Conservation (phyloP, 2,113 vertebrate species). For the Psittacula cyanocephala region DNA sequence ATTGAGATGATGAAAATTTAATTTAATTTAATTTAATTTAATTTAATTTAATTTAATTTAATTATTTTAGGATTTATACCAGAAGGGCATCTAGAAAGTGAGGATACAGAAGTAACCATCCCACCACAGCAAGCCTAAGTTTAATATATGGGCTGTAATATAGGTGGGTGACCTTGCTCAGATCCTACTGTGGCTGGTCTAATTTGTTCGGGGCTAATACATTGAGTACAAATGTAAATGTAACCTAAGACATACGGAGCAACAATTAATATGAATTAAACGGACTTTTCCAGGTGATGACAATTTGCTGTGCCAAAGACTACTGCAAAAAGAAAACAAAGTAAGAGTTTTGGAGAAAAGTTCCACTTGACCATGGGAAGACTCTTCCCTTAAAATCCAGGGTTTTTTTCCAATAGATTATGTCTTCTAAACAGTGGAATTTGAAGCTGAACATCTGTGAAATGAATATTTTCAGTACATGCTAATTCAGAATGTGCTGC, state of each 20-base stretch:
- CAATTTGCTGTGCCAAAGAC: not conserved
- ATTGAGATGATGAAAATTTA: not conserved
- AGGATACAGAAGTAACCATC: not conserved
- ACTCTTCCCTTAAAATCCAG: not conserved
- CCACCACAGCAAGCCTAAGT: not conserved
- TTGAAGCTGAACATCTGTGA: conserved; percentile 63
- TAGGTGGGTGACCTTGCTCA: not conserved
- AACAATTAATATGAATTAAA: not conserved
- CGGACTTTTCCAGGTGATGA: not conserved
- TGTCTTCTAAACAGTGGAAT: conserved; percentile 27
- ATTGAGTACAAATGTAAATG: not conserved
- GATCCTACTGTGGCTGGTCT: not conserved
- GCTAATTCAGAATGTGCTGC: conserved; percentile 58
- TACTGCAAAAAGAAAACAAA: not conserved
- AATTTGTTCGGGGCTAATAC: not conserved
- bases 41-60: not conserved
- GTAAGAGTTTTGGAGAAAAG: not conserved
- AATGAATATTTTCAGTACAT: conserved; percentile 49
- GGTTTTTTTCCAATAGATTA: not conserved
- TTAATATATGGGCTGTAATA: not conserved
- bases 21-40: not conserved
- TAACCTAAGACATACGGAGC: not conserved
- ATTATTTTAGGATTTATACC: not conserved
- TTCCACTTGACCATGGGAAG: not conserved
- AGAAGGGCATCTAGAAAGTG: not conserved